Conservation (phyloP, 35 echinoderm and acorn worm genomes). For the Heliocidaris tuberculata region DNA sequence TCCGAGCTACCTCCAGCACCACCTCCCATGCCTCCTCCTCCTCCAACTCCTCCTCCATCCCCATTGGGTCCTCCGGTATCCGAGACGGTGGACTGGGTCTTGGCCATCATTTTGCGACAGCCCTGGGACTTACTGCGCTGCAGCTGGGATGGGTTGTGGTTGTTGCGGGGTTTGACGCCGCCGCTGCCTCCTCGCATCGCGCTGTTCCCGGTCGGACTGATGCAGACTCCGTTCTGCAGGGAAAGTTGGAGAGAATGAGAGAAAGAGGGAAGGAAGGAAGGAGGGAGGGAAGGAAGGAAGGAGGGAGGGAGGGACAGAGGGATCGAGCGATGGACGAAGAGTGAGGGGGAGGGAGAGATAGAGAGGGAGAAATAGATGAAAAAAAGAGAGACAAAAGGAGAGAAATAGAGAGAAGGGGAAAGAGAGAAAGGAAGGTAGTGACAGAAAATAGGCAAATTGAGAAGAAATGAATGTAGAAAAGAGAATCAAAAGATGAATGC, state of each 20-base stretch:
- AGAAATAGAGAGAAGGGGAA: neutral
- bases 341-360: slow-evolving; percentile 6
- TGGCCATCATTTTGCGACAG: slow-evolving; percentile 86
- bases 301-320: too few species aligned
- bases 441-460: neutral
- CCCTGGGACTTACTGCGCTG: slow-evolving; percentile 97
- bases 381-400: neutral
- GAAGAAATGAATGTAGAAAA: neutral
- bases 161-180: slow-evolving; percentile 73
- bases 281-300: neutral
- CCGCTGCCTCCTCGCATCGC: slow-evolving; percentile 49
- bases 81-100: slow-evolving; percentile 84
- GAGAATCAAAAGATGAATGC: neutral
- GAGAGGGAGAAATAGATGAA: neutral
- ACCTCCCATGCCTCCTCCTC: slow-evolving; percentile 61
- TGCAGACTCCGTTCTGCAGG: slow-evolving; percentile 85
- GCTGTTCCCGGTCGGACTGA: slow-evolving; percentile 70
- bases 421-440: neutral
- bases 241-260: neutral
- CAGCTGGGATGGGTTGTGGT: slow-evolving; percentile 75
- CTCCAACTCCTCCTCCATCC: slow-evolving; percentile 67
- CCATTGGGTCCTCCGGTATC: slow-evolving; percentile 68
- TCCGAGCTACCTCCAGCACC: slow-evolving; percentile 79
- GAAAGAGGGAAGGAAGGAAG: neutral
- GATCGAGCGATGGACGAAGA: too few species aligned